Evolutionary conservation across 2,888 invertebrate genomes (phyloP), one percentile per base, ranked within the genome.

Genomic region (Hydropsyche betteni): DNA sequence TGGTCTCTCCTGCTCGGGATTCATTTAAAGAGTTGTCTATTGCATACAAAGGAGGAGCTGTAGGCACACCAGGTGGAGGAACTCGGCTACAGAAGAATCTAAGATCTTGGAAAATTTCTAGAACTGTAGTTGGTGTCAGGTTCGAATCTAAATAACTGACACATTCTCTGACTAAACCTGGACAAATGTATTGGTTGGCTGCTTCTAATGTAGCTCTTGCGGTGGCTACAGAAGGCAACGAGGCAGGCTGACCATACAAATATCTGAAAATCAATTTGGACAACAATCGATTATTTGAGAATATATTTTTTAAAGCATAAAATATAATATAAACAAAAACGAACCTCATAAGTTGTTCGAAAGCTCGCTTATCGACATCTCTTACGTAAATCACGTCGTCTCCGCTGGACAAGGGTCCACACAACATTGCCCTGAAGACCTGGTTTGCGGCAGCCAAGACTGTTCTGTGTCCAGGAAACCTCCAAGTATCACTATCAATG

Each of bases 131-230:
- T 4, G 88, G 86, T 76, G 88, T 89, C 44, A 94, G 83, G 83
- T 91, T 89, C 75, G 87, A 87, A 80, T 91, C 90, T 55, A 94
- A 86, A 74, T 90, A 91, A 44, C 88, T 86, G 34, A 92, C 90
- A 81, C 93, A 93, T 76, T 90, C 87, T 78, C 90, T 89, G 2
- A 91, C 91, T 71, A 94, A 86, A 24, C 90, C 91, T 5, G 90
- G 88, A 80, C 94, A 92, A 68, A 93, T 86, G 82, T 93, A 92
- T 81, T 92, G 91, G 82, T 93, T 91, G 33, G 93, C 93, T 1
- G 92, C 92, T 79, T 92, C 91, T 36, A 94, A 88, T 0, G 94
- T 89, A 53, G 90, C 88, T 34, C 94, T 86, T 5, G 93, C 92
- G 0, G 91, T 91, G 12, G 86, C 86, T 8, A 91, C 89, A 0